A percentile compares a stretch with the other conserved stretches of the same genome.
Evolutionary conservation across 2,888 invertebrate genomes (phyloP).

Genomic region (Criorhina ranunculi): DNA sequence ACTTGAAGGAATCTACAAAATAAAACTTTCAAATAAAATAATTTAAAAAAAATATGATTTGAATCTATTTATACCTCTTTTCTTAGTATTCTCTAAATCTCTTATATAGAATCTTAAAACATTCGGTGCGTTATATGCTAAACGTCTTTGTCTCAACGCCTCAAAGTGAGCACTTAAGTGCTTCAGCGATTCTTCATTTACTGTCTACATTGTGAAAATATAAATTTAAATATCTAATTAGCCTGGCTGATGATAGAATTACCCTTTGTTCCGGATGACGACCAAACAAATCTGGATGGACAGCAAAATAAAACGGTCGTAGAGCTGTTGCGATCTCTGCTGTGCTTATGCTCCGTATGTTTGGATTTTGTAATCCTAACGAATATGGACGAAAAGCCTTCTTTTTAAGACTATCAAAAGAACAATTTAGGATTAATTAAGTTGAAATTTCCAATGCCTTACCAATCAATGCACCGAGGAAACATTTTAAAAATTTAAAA

Average conservation of each 20-base stretch:
- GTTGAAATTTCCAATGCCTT: background rate
- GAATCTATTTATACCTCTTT: slow-evolving; percentile 50
- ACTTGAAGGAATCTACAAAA: slow-evolving; percentile 88
- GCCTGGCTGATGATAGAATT: slow-evolving; percentile 79
- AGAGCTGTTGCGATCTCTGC: slow-evolving; percentile 95
- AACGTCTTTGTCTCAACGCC: slow-evolving; percentile 88
- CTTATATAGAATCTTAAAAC: slow-evolving; percentile 92
- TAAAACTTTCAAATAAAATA: slow-evolving; percentile 9
- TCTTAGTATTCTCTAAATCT: slow-evolving; percentile 77
- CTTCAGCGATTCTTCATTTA: slow-evolving; percentile 96
- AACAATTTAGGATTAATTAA: background rate
- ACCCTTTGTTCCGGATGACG: slow-evolving; percentile 95
- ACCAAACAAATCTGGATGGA: slow-evolving; percentile 98
- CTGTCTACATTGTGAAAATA: slow-evolving; percentile 85
- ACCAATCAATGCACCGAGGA: slow-evolving; percentile 64
- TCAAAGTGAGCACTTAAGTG: slow-evolving; percentile 94
- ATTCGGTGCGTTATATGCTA: slow-evolving; percentile 86
- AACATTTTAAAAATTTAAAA: slow-evolving; percentile 44
- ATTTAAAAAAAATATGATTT: background rate
- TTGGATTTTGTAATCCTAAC: slow-evolving; percentile 36
- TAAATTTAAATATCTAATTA: slow-evolving; percentile 79
- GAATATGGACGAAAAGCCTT: slow-evolving; percentile 33
- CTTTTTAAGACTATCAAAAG: slow-evolving; percentile 40
- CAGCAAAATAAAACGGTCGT: slow-evolving; percentile 96
- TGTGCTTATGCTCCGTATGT: slow-evolving; percentile 86